Conservation (phyloP, 2,113 vertebrate species). For the Phocoena sinus region DNA sequence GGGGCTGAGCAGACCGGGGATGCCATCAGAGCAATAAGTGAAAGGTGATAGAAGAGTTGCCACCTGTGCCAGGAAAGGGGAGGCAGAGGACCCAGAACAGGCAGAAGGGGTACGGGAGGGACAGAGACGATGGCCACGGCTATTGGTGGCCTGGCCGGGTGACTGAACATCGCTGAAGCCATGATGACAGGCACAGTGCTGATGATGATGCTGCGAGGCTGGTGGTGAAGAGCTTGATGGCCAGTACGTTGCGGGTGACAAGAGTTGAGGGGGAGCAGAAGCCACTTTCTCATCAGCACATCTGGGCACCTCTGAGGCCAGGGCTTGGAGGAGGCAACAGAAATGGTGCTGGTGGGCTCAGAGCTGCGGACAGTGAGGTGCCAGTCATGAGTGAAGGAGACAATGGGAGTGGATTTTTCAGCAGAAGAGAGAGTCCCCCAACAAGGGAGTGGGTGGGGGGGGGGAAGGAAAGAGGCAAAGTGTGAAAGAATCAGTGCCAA, state of each 20-base stretch:
- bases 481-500: background rate
- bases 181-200: fast-evolving
- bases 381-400: background rate
- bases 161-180: background rate
- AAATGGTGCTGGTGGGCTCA: background rate
- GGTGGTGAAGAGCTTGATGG: too few relatives aligned
- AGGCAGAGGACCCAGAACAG: background rate
- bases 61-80: background rate
- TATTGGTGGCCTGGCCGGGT: background rate
- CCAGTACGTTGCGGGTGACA: fast-evolving
- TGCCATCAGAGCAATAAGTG: fast-evolving
- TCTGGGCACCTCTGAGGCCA: background rate
- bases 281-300: background rate
- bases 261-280: background rate
- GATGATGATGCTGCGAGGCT: background rate
- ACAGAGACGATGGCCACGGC: background rate
- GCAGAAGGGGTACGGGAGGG: background rate
- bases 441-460: background rate
- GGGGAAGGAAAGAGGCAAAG: too few relatives aligned
- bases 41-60: background rate
- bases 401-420: background rate
- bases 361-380: background rate
- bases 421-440: background rate
- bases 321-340: too few relatives aligned
- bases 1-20: background rate